Evolutionary conservation across 2,888 invertebrate genomes (phyloP).

Genomic region (Melikaiella ostensackeni): DNA sequence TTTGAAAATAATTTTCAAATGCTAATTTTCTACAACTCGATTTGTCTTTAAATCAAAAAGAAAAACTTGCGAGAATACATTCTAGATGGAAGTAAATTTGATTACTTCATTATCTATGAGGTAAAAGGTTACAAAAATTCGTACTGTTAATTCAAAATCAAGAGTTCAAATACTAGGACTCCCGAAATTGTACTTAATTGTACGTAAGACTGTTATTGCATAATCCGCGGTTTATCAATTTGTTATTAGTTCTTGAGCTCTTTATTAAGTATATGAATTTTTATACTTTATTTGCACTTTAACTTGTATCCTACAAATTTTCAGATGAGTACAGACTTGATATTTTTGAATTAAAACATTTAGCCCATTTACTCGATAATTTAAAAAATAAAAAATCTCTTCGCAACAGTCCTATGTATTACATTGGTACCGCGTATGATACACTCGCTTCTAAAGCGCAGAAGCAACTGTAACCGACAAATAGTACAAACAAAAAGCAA

Average conservation of each 20-base stretch:
- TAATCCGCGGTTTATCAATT: background rate
- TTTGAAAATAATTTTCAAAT: no score
- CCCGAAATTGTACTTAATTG: background rate
- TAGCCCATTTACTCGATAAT: background rate
- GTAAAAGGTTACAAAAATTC: no score
- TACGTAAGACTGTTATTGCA: background rate
- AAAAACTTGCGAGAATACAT: no score
- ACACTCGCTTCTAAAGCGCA: slow-evolving; percentile 67
- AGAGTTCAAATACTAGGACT: background rate
- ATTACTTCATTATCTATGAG: no score
- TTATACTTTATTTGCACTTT: no score
- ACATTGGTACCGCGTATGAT: slow-evolving; percentile 31
- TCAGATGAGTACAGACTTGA: no score
- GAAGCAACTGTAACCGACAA: slow-evolving; percentile 62
- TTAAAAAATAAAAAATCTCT: slow-evolving; percentile 7
- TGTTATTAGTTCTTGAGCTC: background rate
- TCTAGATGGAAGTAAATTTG: no score
- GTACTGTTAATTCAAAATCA: background rate
- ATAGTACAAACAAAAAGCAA: slow-evolving; percentile 28
- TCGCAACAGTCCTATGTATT: slow-evolving; percentile 13
- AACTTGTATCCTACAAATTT: no score
- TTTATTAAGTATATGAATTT: background rate
- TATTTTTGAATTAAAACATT: no score
- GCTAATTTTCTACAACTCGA: no score
- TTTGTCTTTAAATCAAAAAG: no score